Percentiles rank a stretch among this genome's conserved stretches.
Conservation (phyloP, 2,888 invertebrate species). For the Pyrochroa serraticornis region DNA sequence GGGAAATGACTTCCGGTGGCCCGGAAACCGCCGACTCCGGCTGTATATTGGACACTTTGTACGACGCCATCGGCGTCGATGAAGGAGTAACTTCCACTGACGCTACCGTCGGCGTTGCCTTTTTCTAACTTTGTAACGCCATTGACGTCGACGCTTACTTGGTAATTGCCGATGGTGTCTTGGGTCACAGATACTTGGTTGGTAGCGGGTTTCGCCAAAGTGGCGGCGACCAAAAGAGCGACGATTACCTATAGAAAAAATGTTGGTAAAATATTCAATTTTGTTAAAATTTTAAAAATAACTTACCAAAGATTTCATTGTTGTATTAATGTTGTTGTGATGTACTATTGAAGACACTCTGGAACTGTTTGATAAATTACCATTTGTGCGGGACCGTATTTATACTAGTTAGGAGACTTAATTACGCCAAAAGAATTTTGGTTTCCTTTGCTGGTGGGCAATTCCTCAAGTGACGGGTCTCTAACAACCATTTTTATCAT, state of each 20-base stretch:
- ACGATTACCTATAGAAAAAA: slow-evolving; percentile 10
- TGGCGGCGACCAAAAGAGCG: slow-evolving; percentile 4
- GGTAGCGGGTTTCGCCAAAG: slow-evolving; percentile 11
- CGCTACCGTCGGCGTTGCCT: slow-evolving; percentile 35
- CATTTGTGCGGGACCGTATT: background rate
- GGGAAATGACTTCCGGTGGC: slow-evolving; percentile 32
- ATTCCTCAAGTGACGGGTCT: no score
- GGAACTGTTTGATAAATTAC: background rate
- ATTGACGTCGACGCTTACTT: slow-evolving; percentile 24
- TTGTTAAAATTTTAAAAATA: background rate
- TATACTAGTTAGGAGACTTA: background rate
- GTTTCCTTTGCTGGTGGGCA: no score
- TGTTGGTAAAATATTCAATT: background rate
- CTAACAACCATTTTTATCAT: background rate
- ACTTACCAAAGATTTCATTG: slow-evolving; percentile 22
- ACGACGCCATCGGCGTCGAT: slow-evolving; percentile 28
- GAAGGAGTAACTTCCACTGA: slow-evolving; percentile 37
- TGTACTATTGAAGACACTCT: background rate
- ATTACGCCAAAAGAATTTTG: no score
- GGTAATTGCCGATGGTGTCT: slow-evolving; percentile 37
- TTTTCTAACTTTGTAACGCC: slow-evolving; percentile 30
- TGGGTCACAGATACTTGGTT: slow-evolving; percentile 32
- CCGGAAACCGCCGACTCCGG: slow-evolving; percentile 36
- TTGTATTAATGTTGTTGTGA: slow-evolving; percentile 2
- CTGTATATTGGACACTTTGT: slow-evolving; percentile 31